Percentiles rank a stretch among this genome's conserved stretches.
phyloP scores from a whole-genome alignment of 1,140 invertebrate species.

The Ceratoteleas bidentatus region DNA sequence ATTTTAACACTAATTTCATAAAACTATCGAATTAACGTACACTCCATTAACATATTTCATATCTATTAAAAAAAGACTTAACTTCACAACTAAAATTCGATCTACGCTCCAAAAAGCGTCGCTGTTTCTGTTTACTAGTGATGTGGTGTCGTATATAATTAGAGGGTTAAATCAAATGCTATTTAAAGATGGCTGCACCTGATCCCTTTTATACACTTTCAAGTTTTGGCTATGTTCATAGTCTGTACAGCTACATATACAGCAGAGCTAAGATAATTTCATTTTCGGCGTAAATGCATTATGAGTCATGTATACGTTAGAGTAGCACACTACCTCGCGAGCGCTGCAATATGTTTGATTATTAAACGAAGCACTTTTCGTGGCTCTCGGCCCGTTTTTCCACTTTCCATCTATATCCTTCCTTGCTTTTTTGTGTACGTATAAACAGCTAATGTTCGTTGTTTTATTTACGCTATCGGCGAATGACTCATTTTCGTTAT shows the following conservation, averaged over 20 bases:
- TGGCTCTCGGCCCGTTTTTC: slow-evolving; percentile 55
- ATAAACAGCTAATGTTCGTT: slow-evolving; percentile 36
- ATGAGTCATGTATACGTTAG: slow-evolving; percentile 68
- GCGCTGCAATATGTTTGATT: slow-evolving; percentile 73
- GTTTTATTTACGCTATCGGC: slow-evolving; percentile 21
- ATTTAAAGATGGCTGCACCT: slow-evolving; percentile 64
- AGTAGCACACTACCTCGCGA: slow-evolving; percentile 55
- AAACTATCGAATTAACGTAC: neutral
- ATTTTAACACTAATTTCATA: no score
- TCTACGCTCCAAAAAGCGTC: slow-evolving; percentile 25
- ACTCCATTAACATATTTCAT: slow-evolving; percentile 8
- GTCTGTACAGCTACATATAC: slow-evolving; percentile 44
- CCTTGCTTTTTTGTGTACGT: slow-evolving; percentile 19
- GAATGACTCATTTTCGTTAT: neutral
- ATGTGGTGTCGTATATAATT: slow-evolving; percentile 62
- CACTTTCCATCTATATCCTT: slow-evolving; percentile 42
- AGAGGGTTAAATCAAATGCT: slow-evolving; percentile 63
- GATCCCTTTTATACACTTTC: slow-evolving; percentile 63
- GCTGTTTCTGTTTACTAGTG: slow-evolving; percentile 54
- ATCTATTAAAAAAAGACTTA: slow-evolving; percentile 22
- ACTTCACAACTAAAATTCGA: slow-evolving; percentile 35
- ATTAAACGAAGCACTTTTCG: slow-evolving; percentile 72
- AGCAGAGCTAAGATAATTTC: slow-evolving; percentile 68
- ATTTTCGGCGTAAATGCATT: slow-evolving; percentile 72
- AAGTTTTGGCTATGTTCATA: slow-evolving; percentile 55